These are phyloP conservation scores for Colinus virginianus DNA, from an alignment of 2,113 vertebrate genomes.

Conservation along the genomic window DNA sequence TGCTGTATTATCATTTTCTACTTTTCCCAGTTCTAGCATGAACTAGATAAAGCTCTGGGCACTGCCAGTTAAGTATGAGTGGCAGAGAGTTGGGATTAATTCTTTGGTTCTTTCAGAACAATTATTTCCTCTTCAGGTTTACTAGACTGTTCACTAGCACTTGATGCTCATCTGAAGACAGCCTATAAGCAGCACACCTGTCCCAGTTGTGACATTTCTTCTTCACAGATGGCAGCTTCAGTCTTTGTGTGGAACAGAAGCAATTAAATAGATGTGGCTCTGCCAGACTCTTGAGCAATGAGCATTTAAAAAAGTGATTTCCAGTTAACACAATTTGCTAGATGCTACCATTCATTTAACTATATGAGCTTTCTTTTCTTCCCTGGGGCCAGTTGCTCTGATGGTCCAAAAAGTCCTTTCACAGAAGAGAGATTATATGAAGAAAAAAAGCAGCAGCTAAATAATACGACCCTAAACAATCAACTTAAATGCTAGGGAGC, in stretches of 20 bases:
- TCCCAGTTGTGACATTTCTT: neutral
- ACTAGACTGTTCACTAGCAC: neutral
- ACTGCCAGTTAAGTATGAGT: neutral
- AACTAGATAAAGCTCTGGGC: neutral
- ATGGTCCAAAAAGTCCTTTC: neutral
- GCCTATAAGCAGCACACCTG: neutral
- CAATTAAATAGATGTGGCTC: neutral
- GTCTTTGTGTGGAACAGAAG: slow-evolving; percentile 19
- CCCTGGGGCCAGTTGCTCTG: neutral
- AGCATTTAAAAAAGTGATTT: neutral
- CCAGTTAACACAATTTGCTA: neutral
- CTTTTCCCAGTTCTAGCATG: neutral
- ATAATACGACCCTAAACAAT: neutral
- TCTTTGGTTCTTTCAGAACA: neutral
- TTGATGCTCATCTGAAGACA: slow-evolving; percentile 1
- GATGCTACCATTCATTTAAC: neutral
- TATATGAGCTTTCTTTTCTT: neutral
- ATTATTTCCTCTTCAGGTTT: neutral
- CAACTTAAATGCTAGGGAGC: neutral
- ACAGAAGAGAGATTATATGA: neutral
- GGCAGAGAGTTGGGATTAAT: neutral
- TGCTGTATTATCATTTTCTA: neutral
- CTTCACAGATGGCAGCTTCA: slow-evolving; percentile 9
- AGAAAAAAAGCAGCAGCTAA: neutral
- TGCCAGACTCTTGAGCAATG: slow-evolving; percentile 10